Evolutionary conservation across 1,140 invertebrate genomes (phyloP), one percentile per base, ranked within the genome.

Genomic region (Heterodera schachtii): DNA sequence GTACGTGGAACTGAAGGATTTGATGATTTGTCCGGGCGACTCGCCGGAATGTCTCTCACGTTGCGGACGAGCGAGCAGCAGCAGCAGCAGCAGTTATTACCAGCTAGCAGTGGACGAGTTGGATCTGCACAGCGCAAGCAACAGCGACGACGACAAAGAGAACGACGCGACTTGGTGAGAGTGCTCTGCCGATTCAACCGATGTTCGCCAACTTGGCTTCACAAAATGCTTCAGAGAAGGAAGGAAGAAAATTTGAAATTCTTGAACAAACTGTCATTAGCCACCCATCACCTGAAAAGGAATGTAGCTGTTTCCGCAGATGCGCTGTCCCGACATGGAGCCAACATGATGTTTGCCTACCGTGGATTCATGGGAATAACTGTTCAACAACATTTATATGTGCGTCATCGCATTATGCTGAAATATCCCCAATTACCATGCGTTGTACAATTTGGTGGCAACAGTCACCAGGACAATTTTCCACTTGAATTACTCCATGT

Each of bases 141-240:
- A 19, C 13, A 60, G 16, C 11, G 57, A 60, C 13, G 16, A 60
- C 57, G 57, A 60, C 13, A 13, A 19, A 11, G 11, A 13, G 19
- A 60, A 60, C 13, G 4, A 19, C 57, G 11, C 11, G 19, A 60
- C 16, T 19, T 60, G 57, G 57, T 60, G 57, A 60, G 16, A 60
- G 69, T 71, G 19, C 69, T 71, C 1, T 71, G 69, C 69, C 69
- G 69, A 2, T 46, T 71, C 41, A 71, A 71, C 69, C 31, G 19
- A n/a, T 71, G 69, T 71, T n/a, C 21, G 1, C 69, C 69, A 11
- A 11, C 9, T 19, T 3, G 13, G 44, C 69, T 71, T 6, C n/a
- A 3, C 3, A 46, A 71, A n/a, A 71, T 43, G 44, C 69, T 71
- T 31, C 69, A 71, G 5, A 41, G 5, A 43, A 43, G 13, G 3